Evolutionary conservation across 2,888 invertebrate species (phyloP).

Genomic region (Leucania comma): DNA sequence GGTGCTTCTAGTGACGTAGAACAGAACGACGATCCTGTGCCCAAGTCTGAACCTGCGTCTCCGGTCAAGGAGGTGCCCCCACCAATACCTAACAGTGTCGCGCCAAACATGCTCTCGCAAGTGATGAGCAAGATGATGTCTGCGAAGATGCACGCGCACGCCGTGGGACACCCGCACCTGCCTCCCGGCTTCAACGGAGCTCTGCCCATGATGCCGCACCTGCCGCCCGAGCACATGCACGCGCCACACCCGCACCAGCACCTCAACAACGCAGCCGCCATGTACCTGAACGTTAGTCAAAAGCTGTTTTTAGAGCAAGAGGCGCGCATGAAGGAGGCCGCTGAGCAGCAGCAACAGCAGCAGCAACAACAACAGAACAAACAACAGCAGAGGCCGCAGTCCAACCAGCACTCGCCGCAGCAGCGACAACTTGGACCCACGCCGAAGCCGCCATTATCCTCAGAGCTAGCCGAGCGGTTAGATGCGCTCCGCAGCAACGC

Average conservation of each 20-base stretch:
- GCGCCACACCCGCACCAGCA: slow-evolving; percentile 90
- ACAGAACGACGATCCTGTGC: slow-evolving; percentile 87
- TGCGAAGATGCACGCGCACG: slow-evolving; percentile 91
- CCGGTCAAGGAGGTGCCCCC: slow-evolving; percentile 89
- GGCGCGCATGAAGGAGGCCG: slow-evolving; percentile 93
- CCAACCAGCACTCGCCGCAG: slow-evolving; percentile 90
- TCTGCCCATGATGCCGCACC: slow-evolving; percentile 90
- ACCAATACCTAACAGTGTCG: slow-evolving; percentile 81
- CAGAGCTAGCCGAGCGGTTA: slow-evolving; percentile 94
- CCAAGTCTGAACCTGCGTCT: slow-evolving; percentile 91
- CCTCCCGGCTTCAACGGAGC: slow-evolving; percentile 91
- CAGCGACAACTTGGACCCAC: slow-evolving; percentile 87
- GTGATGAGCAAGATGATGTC: slow-evolving; percentile 93
- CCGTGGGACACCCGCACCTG: slow-evolving; percentile 89
- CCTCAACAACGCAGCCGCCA: slow-evolving; percentile 92
- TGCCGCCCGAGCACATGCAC: slow-evolving; percentile 90
- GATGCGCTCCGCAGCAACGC: slow-evolving; percentile 94
- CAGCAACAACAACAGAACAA: slow-evolving; percentile 86
- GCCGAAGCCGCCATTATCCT: slow-evolving; percentile 89
- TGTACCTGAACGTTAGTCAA: slow-evolving; percentile 95
- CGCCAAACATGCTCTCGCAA: slow-evolving; percentile 91
- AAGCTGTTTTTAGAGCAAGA: slow-evolving; percentile 95
- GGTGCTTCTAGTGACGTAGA: slow-evolving; percentile 94
- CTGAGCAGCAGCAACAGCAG: slow-evolving; percentile 78
- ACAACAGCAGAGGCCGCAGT: slow-evolving; percentile 91